Conservation (phyloP, 2,888 invertebrate species). For the Acronicta alni region DNA sequence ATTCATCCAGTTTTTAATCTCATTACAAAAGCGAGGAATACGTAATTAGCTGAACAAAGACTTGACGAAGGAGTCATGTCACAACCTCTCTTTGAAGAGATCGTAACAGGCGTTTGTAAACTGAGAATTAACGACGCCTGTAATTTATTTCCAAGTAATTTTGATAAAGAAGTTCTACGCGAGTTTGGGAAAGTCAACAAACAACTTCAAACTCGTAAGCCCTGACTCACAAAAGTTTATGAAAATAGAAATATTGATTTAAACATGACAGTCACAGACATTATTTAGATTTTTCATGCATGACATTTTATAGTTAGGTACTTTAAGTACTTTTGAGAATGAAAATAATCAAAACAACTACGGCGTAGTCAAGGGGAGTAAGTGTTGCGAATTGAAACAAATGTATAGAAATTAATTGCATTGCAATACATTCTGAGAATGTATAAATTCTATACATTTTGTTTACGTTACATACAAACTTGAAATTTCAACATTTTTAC, state of each 20-base stretch:
- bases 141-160: constrained; percentile 22
- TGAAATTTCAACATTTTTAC: no score
- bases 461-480: no score
- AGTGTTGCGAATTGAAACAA: no score
- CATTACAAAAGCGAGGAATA: constrained; percentile 21
- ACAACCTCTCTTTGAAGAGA: constrained; percentile 11
- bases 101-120: constrained; percentile 19
- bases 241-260: background rate
- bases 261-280: background rate
- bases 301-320: no score
- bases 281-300: background rate
- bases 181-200: constrained; percentile 1
- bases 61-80: constrained; percentile 9
- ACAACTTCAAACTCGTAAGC: background rate
- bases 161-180: background rate
- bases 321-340: no score
- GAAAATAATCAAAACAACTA: no score
- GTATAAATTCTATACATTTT: no score
- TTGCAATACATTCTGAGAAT: no score
- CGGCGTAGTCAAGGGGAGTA: no score
- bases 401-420: no score
- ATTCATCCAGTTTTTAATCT: constrained; percentile 26
- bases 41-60: constrained; percentile 34
- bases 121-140: constrained; percentile 11
- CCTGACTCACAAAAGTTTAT: background rate